Conservation (phyloP, 2,797 vertebrate species). For the Anableps anableps region DNA sequence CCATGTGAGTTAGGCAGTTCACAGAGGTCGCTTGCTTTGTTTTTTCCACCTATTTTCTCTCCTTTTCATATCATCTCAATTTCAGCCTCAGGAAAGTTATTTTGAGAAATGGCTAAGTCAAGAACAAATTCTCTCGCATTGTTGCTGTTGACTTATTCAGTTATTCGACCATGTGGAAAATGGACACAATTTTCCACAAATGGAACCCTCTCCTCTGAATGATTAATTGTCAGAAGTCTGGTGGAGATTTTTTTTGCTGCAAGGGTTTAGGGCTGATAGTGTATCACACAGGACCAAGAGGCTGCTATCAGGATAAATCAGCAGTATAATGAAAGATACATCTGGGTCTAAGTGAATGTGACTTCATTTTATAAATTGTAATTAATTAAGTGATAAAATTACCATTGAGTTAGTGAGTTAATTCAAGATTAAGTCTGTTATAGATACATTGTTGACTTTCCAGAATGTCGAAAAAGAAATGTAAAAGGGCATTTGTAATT, state of each 20-base stretch:
- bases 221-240: conserved; percentile 73
- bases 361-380: conserved; percentile 23
- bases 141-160: conserved; percentile 81
- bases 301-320: conserved; percentile 31
- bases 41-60: conserved; percentile 37
- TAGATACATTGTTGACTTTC: conserved; percentile 26
- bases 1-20: conserved; percentile 40
- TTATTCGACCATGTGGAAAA: conserved; percentile 79
- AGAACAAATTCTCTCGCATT: conserved; percentile 70
- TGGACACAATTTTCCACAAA: conserved; percentile 71
- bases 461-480: conserved; percentile 30
- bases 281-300: conserved; percentile 23
- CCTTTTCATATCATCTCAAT: conserved; percentile 73
- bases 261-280: conserved; percentile 33
- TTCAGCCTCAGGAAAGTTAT: conserved; percentile 77
- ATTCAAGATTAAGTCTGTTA: conserved; percentile 11
- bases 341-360: conserved; percentile 15
- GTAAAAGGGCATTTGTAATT: conserved; percentile 40
- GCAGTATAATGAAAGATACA: not conserved
- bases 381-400: conserved; percentile 10
- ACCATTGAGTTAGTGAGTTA: conserved; percentile 9
- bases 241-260: conserved; percentile 52
- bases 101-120: conserved; percentile 72
- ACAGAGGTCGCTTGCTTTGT: conserved; percentile 64
- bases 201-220: conserved; percentile 76